Conservation (phyloP, 2,797 vertebrate species). For the Enteromius afrohamiltoni region DNA sequence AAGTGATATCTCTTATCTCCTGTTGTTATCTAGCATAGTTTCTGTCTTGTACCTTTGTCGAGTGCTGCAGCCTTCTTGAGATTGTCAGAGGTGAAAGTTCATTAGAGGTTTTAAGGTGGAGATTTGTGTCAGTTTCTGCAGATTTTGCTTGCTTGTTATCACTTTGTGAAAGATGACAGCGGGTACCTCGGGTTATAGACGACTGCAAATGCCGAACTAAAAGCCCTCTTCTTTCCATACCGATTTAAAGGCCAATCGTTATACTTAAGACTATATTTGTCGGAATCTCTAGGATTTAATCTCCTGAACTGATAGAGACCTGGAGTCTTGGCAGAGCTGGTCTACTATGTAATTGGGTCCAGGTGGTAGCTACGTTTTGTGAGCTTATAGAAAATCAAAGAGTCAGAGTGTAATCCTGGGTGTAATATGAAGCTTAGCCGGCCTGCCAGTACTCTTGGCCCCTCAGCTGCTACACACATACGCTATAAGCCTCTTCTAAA, state of each 20-base stretch:
- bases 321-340: constrained; percentile 46
- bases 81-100: constrained; percentile 69
- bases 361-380: constrained; percentile 77
- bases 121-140: constrained; percentile 67
- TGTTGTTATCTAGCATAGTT: constrained; percentile 65
- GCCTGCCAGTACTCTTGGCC: constrained; percentile 71
- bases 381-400: constrained; percentile 79
- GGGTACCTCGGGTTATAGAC: constrained; percentile 64
- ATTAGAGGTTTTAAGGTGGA: constrained; percentile 60
- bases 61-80: constrained; percentile 59
- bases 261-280: not conserved
- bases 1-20: constrained; percentile 70
- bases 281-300: constrained; percentile 43
- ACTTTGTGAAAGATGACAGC: constrained; percentile 58
- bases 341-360: constrained; percentile 65
- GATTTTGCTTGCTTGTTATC: constrained; percentile 60
- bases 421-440: constrained; percentile 79
- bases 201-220: constrained; percentile 64
- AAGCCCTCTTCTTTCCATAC: not conserved
- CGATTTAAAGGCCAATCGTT: not conserved
- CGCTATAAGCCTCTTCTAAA: constrained; percentile 71
- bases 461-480: constrained; percentile 69
- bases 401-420: constrained; percentile 78
- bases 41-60: constrained; percentile 65
- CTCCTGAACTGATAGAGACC: constrained; percentile 42